Evolutionary conservation across 2,113 vertebrate genomes (phyloP), one percentile per base, ranked within the genome.

Genomic region (Lutjanus erythropterus): DNA sequence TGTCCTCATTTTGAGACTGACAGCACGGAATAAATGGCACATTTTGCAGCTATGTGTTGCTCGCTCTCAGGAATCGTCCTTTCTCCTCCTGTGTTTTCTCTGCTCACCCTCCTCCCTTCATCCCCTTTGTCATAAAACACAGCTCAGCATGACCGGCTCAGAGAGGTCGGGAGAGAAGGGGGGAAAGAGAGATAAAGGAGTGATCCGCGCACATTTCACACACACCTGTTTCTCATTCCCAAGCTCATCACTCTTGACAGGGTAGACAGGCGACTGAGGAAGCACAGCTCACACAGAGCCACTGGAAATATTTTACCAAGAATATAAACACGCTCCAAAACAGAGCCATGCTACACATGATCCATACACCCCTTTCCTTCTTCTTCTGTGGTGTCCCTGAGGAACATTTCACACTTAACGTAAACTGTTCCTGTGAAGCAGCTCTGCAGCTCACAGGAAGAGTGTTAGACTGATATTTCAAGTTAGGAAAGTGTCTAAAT

Each of bases 191-290:
- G 84, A 88, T 85, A 88, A 89, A 86, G 87, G 47, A 81, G 75
- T 29, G 89, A 89, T 80, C 85, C 25, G 44, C 25, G 44, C 80
- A 80, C 76, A 80, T 90, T 91, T 92, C 82, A 87, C 86, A 67
- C 88, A 93, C 94, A 95, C 94, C 93, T 95, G 94, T 94, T 94
- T 94, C 87, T 94, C 90, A 93, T 94, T 94, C 75, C 65, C 71
- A 23, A 75, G 75, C 88, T 86, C 93, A 93, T 94, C 91, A 87
- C 76, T 91, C 87, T 81, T 88, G 85, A 85, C 60, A 35, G 75
- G 37, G 64, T 71, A 71, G 90, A 86, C 87, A 82, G 83, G 70
- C 65, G 60, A 37, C 77, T 53, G 84, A 89, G 85, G 82, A 84
- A 85, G 77, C 49, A 2, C 71, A 84, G 89, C 23, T 16, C 71